Base-by-base conservation (phyloP, 2,113 vertebrate genomes). In the Neolamprologus kungweensis region DNA sequence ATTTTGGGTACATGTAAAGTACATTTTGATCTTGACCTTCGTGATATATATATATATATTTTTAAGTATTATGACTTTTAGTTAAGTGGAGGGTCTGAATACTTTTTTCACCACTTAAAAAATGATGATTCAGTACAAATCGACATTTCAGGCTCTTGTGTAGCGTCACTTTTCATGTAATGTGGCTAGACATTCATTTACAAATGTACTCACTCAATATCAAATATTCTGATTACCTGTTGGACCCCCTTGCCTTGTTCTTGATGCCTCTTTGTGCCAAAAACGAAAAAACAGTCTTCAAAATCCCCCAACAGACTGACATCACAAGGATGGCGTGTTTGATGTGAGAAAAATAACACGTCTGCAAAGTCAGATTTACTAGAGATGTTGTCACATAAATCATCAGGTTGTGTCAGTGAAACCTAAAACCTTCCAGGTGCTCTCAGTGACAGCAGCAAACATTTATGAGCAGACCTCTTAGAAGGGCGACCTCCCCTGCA, bases 391-490 rank as follows among this genome's bases (percentile, higher is more conserved):
- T 57, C 42, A 21, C 71, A 92, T 79, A 87, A 55, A 81, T 89
- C 88, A 90, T n/a, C 42, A 47, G 73, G 17, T 47, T 73, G 16
- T 85, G 78, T 53, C 53, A 87, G 84, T 91, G 83, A 89, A 90
- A 90, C 85, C 68, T 19, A 91, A 89, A 89, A 87, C 85, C 68
- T 19, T 89, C 87, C 91, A 90, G 93, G 63, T 94, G 88, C 89
- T 79, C 42, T 51, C 50, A 31, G 23, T 26, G 51, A 55, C 60
- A 35, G 13, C 54, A 50, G 75, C 54, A 78, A 51, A 78, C 73
- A n/a, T 78, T 78, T 78, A 78, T 53, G 37, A 79, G 42, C 51
- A 82, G 37, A 82, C 10, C 45, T 42, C 26, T 35, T 5, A 26
- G 54, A 57, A 6, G 33, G n/a, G 9, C 1, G 26, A 45, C 17